These are phyloP conservation scores for Paracentrotus lividus DNA, from an alignment of 53 echinoderm and acorn worm species.

Conservation along the genomic window DNA sequence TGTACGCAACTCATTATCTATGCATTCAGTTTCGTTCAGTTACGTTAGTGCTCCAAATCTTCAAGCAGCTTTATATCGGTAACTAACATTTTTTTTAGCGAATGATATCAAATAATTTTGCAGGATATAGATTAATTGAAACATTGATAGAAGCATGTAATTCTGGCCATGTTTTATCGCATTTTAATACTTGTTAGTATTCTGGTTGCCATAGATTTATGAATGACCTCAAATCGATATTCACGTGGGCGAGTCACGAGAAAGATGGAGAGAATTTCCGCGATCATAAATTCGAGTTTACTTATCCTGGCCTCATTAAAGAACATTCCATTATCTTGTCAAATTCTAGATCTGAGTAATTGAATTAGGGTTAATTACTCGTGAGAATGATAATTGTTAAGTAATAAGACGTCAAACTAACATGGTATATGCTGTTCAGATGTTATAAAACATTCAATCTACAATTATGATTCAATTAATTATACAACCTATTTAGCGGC, in stretches of 20 bases:
- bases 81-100: too few relatives aligned
- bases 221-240: background rate
- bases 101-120: background rate
- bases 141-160: slow-evolving; percentile 18
- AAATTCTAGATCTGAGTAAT: background rate
- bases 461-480: slow-evolving; percentile 2
- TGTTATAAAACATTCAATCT: background rate
- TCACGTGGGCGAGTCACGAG: slow-evolving; percentile 33
- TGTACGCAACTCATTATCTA: too few relatives aligned
- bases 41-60: too few relatives aligned
- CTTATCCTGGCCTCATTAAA: background rate
- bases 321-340: background rate
- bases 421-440: background rate
- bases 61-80: too few relatives aligned
- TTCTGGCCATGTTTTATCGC: background rate
- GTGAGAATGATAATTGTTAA: background rate
- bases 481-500: background rate
- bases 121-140: background rate
- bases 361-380: background rate
- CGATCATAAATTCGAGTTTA: background rate
- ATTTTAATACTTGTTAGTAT: background rate
- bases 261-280: background rate
- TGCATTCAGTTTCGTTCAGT: too few relatives aligned
- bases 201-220: background rate
- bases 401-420: background rate